Evolutionary conservation across 2,888 invertebrate genomes (phyloP), one percentile per base, ranked within the genome.

Genomic region (Cataglyphis rosenhaueri): DNA sequence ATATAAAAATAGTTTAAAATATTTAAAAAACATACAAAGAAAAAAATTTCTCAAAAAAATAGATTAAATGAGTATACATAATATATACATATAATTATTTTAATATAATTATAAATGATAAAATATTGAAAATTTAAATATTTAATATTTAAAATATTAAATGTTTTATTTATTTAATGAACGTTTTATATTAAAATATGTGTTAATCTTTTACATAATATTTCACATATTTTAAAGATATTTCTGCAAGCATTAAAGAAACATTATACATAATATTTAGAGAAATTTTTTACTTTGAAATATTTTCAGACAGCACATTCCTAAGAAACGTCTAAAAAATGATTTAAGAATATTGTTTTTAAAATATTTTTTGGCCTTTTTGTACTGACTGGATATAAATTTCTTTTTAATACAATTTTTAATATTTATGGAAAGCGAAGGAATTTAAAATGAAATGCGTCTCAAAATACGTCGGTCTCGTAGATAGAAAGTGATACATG

Each of bases 381-480:
- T 12, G 12, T 44, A 3, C 41, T 44, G 3, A 4, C 41, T 44
- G 12, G 12, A 4, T 44, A 52, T n/a, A 52, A 52, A 52, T 52
- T 5, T 48, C 6, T 18, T 48, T 48, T 48, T 48, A 25, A 55
- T 3, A n/a, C 41, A 41, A 57, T 65, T 41, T 55, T 76, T 76
- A 9, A 21, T 29, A 65, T 76, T 76, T 66, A 41, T 66, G 15
- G 57, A 76, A 76, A 76, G 38, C 25, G 15, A 8, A 4, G 55
- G 9, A 41, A 41, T 65, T 29, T 10, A 48, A 62, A 65, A 44
- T 15, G 4, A 12, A 44, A 57, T 29, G 29, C 29, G 29, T 0
- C 10, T 10, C n/a, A 6, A 29, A 15, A 71, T n/a, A 3, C n/a
- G 21, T 15, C 38, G 15, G 18, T 55, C 8, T n/a, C 29, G 35